phyloP scores from a whole-genome alignment of 2,113 vertebrate genomes.

The Clinocottus analis region DNA sequence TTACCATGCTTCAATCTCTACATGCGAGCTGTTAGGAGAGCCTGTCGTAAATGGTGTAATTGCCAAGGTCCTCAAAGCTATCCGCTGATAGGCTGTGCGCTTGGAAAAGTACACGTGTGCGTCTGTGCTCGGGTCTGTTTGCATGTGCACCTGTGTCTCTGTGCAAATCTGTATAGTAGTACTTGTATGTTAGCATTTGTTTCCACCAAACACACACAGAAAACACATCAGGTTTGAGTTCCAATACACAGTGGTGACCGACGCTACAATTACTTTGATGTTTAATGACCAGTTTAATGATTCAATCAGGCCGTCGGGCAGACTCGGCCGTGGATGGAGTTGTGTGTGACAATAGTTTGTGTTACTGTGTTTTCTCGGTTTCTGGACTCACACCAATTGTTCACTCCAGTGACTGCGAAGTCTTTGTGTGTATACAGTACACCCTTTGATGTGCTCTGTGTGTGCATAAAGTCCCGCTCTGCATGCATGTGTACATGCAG shows the following conservation, averaged over 20 bases:
- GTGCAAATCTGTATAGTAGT: background rate
- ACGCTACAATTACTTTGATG: slow-evolving; percentile 31
- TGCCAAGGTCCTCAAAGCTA: slow-evolving; percentile 52
- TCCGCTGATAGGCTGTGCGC: background rate
- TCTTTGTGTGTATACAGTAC: slow-evolving; percentile 11
- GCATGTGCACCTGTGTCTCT: background rate
- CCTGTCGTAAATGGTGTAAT: slow-evolving; percentile 61
- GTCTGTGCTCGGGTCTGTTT: background rate
- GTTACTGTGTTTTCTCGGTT: background rate
- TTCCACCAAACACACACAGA: background rate
- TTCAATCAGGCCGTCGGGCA: slow-evolving; percentile 33
- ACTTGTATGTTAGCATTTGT: background rate
- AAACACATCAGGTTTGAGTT: slow-evolving; percentile 1
- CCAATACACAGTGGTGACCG: slow-evolving; percentile 5
- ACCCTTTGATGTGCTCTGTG: slow-evolving; percentile 1
- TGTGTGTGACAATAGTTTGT: slow-evolving; percentile 24
- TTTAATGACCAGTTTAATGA: slow-evolving; percentile 39
- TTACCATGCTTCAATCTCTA: slow-evolving; percentile 54
- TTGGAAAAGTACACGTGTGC: background rate
- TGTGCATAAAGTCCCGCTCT: slow-evolving; percentile 2
- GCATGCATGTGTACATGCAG: slow-evolving; percentile 37
- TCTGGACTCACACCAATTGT: slow-evolving; percentile 35
- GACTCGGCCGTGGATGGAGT: background rate
- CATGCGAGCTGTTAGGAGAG: slow-evolving; percentile 39
- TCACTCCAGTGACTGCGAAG: slow-evolving; percentile 17